phyloP scores from a whole-genome alignment of 2,888 invertebrate species.

The Lysandra coridon region DNA sequence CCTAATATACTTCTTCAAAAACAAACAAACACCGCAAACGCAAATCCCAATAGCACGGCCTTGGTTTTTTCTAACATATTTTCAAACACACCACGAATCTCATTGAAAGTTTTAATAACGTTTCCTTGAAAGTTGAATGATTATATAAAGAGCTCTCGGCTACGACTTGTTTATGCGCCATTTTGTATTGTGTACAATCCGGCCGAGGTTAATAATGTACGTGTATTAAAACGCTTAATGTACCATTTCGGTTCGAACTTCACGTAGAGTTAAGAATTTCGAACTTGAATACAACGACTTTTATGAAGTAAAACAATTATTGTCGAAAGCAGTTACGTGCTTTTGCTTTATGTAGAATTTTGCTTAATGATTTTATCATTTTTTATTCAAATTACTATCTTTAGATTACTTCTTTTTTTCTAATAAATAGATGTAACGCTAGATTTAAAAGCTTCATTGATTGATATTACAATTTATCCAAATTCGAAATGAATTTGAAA shows the following conservation, averaged over 20 bases:
- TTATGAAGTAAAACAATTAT: background rate
- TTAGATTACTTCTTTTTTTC: background rate
- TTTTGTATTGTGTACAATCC: conserved; percentile 14
- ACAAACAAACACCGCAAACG: background rate
- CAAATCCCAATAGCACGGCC: background rate
- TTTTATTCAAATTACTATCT: background rate
- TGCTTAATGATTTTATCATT: background rate
- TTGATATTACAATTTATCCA: too few relatives aligned
- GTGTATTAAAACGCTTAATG: background rate
- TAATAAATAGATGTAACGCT: too few relatives aligned
- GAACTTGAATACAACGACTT: background rate
- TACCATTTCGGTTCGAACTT: background rate
- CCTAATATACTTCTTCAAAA: background rate
- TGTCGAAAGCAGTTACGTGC: background rate
- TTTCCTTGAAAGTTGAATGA: conserved; percentile 13
- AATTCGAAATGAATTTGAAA: too few relatives aligned
- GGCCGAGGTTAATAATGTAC: conserved; percentile 1
- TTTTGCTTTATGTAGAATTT: background rate
- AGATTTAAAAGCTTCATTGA: too few relatives aligned
- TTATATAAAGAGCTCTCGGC: conserved; percentile 9
- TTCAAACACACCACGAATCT: conserved; percentile 10
- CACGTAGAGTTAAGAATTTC: background rate
- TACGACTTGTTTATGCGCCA: conserved; percentile 16
- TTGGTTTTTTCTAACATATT: background rate
- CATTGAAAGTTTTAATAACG: conserved; percentile 21